A percentile compares a stretch with the other conserved stretches of the same genome.
These are phyloP conservation scores for Dryococelus australis DNA, from an alignment of 2,888 invertebrate species.

Conservation along the genomic window DNA sequence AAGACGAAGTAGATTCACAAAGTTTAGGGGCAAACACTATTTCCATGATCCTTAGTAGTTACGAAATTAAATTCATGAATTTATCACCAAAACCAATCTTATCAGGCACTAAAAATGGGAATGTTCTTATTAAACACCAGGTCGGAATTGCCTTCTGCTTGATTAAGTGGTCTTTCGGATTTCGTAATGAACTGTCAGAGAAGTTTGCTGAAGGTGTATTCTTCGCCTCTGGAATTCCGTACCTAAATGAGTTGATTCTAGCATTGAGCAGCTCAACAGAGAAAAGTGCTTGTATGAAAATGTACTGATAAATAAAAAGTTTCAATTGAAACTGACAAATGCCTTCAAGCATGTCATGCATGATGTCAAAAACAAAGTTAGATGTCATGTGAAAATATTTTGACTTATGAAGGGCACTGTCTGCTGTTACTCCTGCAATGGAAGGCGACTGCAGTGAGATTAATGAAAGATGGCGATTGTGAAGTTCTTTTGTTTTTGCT, in stretches of 20 bases:
- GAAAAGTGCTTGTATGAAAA: no score
- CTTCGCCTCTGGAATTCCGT: conserved; percentile 43
- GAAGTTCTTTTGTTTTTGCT: conserved; percentile 21
- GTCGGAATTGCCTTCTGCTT: conserved; percentile 47
- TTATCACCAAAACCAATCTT: no score
- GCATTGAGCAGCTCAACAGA: no score
- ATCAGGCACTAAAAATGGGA: conserved; percentile 47
- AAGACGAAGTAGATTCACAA: no score
- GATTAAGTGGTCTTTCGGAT: conserved; percentile 42
- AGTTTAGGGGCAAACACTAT: no score
- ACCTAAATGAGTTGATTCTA: conserved; percentile 38
- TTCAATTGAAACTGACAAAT: conserved; percentile 40
- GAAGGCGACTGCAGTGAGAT: background rate
- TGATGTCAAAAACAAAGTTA: no score
- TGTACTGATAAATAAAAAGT: conserved; percentile 36
- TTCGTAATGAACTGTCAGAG: conserved; percentile 35
- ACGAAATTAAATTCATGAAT: no score
- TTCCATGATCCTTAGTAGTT: no score
- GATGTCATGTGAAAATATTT: no score
- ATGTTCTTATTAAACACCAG: conserved; percentile 45
- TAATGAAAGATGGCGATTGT: conserved; percentile 19
- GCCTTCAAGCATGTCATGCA: conserved; percentile 37
- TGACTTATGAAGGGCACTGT: no score
- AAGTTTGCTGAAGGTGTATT: conserved; percentile 46
- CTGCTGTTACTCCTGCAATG: background rate